Conservation (phyloP, 2,888 invertebrate species). For the Tipula helvola region DNA sequence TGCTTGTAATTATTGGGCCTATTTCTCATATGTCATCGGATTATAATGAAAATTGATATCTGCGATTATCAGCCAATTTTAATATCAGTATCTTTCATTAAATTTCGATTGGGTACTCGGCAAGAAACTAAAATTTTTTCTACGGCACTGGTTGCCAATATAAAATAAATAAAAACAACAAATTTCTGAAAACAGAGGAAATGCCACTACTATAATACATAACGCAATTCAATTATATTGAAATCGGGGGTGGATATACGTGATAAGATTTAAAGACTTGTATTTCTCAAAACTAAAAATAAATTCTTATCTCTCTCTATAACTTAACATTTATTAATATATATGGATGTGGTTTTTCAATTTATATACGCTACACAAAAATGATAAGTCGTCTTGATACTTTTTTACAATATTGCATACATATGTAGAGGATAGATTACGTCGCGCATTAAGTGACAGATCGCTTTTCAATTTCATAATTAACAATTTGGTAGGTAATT, state of each 20-base stretch:
- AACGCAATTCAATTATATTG: background rate
- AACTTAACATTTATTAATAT: background rate
- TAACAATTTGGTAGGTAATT: background rate
- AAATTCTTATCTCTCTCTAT: background rate
- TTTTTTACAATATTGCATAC: background rate
- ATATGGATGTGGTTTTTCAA: background rate
- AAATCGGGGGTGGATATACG: background rate
- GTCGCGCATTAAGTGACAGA: background rate
- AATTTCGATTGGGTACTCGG: no score
- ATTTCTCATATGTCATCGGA: no score
- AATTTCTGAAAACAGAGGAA: background rate
- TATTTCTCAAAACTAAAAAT: background rate
- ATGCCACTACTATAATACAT: background rate
- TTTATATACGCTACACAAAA: background rate
- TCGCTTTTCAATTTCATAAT: background rate
- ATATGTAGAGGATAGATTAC: background rate
- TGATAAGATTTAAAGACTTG: background rate
- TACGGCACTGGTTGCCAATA: background rate
- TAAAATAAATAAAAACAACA: background rate
- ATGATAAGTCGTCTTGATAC: background rate
- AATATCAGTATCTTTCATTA: no score
- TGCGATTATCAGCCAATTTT: no score
- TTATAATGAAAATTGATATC: no score
- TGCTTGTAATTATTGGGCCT: no score
- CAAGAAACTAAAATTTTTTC: no score